phyloP scores from a whole-genome alignment of 2,113 vertebrate species.

The Speoplatyrhinus poulsoni region DNA sequence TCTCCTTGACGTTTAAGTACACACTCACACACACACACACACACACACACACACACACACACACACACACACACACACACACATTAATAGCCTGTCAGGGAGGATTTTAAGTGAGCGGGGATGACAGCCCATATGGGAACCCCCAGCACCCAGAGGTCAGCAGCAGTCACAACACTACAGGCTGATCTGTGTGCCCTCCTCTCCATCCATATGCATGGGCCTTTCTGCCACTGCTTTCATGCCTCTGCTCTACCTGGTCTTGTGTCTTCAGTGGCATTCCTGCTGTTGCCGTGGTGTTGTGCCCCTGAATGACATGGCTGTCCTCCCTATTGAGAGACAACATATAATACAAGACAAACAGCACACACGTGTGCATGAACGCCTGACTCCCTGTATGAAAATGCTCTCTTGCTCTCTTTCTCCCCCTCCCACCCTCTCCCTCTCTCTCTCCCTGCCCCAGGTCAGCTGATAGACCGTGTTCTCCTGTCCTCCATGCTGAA shows the following conservation, averaged over 20 bases:
- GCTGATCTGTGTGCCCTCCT: conserved; percentile 3
- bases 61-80: conserved; percentile 17
- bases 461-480: conserved; percentile 79
- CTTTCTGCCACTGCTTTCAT: no score
- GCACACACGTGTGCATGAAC: background rate
- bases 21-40: background rate
- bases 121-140: conserved; percentile 55
- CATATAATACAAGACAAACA: background rate
- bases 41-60: conserved; percentile 23
- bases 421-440: background rate
- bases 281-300: no score
- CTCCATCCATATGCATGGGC: background rate
- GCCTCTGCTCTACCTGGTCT: no score
- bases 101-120: conserved; percentile 52
- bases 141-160: conserved; percentile 45
- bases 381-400: background rate
- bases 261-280: no score
- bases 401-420: background rate
- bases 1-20: background rate
- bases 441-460: conserved; percentile 49
- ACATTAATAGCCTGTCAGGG: conserved; percentile 51
- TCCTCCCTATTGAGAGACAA: no score
- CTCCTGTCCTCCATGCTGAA: conserved; percentile 81
- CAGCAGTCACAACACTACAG: conserved; percentile 14
- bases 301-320: no score